Base-by-base conservation (phyloP, 2,797 vertebrate species). In the Lagocephalus sceleratus region DNA sequence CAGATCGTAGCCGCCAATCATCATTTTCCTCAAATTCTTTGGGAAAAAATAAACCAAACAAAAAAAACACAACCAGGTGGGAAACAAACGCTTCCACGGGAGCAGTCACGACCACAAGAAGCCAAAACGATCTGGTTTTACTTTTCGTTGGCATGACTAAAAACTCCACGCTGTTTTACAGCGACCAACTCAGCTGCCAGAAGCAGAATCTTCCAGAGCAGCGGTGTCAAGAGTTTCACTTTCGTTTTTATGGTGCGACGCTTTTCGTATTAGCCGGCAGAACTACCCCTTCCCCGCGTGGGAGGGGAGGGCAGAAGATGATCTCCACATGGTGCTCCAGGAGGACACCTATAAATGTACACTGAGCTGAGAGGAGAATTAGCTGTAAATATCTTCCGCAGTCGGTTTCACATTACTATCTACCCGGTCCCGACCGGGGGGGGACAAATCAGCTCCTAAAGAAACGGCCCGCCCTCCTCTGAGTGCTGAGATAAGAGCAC, bases 231-330 rank as follows among this genome's bases (percentile, higher is more conserved):
- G 10, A 9, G 17, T 35, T 55, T 6, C 20, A 56, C 22, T 21
- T 35, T 12, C 3, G 32, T 4, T 35, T 35, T 35, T 14, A 35
- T 1, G 14, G 12, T 6, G 32, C 12, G 12, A 35, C 12, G 11
- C 26, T 29, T 29, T 10, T 26, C 5, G 6, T 9, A 26, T 26
- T 26, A 26, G 26, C 26, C 26, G 26, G 26, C 26, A 11, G 51
- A 62, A 58, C 48, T 39, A 22, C 38, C 52, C 50, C 40, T 61
- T 57, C 65, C 68, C 44, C 63, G 58, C 17, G 17, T 42, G 23
- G 17, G 20, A 58, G 29, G 25, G 29, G 45, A 35, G 41, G 41
- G 41, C 20, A 20, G 21, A 55, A 9, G 45, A 55, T 49, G 42
- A 66, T 11, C 7, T 8, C 32, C 57, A 71, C 23, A 38, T 32